These are phyloP conservation scores for Arizona elegans DNA, from an alignment of 2,113 vertebrate species.

Conservation along the genomic window DNA sequence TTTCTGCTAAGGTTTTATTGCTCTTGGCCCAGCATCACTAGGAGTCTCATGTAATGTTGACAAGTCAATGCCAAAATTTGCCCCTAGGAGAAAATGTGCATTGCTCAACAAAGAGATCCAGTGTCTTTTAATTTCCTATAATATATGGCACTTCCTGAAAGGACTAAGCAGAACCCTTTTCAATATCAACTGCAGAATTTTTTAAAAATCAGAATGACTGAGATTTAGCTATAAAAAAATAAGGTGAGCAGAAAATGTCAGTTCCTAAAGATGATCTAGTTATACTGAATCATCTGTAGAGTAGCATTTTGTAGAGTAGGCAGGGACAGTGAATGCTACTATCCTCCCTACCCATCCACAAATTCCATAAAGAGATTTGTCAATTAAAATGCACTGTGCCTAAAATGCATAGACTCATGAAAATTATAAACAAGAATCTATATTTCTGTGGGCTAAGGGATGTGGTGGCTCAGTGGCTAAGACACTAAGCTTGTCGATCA, in stretches of 20 bases:
- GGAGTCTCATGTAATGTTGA: constrained; percentile 14
- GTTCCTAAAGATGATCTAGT: neutral
- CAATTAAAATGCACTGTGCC: neutral
- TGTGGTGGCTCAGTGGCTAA: no score
- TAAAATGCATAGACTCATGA: neutral
- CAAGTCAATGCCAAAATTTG: constrained; percentile 2
- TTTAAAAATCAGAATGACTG: neutral
- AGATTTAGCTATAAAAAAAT: neutral
- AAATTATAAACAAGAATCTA: neutral
- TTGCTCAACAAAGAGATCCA: neutral
- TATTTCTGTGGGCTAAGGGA: neutral
- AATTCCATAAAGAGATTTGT: neutral
- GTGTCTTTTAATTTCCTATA: neutral
- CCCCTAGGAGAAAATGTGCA: constrained; percentile 12
- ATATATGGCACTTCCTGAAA: neutral
- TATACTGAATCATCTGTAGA: neutral
- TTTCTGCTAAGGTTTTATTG: constrained; percentile 22
- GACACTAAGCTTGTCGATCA: no score
- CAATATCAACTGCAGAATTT: neutral
- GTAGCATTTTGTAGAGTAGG: neutral
- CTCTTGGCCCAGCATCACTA: neutral
- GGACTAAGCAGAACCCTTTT: neutral
- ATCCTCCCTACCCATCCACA: neutral
- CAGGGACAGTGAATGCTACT: neutral
- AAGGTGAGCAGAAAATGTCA: neutral